Evolutionary conservation across 37 sponge, comb jelly and placozoan genomes (phyloP), one percentile per base, ranked within the genome.

Genomic region (Beroe ovata): DNA sequence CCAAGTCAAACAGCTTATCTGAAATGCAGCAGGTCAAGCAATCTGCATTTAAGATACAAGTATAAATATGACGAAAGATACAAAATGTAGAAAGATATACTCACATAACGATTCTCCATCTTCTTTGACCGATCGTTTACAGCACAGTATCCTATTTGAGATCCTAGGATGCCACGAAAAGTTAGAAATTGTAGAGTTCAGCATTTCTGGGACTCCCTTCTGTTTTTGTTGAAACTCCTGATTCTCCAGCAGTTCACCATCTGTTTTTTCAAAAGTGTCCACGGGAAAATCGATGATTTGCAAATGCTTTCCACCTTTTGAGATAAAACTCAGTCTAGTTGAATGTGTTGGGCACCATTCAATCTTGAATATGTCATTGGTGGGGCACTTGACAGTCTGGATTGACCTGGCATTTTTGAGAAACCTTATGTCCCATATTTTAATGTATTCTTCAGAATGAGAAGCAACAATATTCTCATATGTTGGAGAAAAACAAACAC

Each of bases 361-460:
- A 25, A 77, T 77, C 22, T 77, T 77, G n/a, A 8, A 42, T 11
- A 77, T 77, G 23, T 77, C 84, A 40, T 19, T 20, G 1, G 84
- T 77, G 6, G 84, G 42, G 41, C 84, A 36, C 41, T 77, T 77
- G 41, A 77, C 21, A 23, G 38, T 42, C n/a, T 42, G 47, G 33
- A 77, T 36, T 11, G 84, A 21, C 11, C 54, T 77, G 20, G 84
- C 54, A n/a, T 33, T 41, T 36, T 77, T 77, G 18, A 77, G n/a
- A 77, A 22, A 42, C 47, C 84, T 37, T n/a, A 33, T 77, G 21
- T 77, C 84, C 84, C 84, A 77, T 6, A 77, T 39, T 40, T 77
- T 77, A n/a, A 77, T 35, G 33, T 77, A 77, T 41, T 77, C 84
- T 11, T 77, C 84, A 40, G 84, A 77, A 40, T 77, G 84, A 21